These are phyloP conservation scores for Aurelia aurita complex sp. Pacific DNA, from an alignment of 30 jellyfish, hydroid and myxozoan species.

Conservation along the genomic window DNA sequence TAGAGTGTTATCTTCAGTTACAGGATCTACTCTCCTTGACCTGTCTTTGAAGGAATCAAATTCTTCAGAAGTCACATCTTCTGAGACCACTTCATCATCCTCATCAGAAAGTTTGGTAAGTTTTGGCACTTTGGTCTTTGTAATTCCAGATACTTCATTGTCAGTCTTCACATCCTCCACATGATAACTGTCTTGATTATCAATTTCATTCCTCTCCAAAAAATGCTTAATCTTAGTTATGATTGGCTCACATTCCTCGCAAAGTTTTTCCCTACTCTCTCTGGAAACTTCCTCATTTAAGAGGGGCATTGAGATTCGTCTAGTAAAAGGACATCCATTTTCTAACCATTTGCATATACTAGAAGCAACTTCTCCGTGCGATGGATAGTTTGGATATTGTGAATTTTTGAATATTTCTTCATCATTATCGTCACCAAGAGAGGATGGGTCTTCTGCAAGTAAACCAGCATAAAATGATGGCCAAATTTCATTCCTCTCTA, in stretches of 20 bases:
- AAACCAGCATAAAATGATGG: conserved; percentile 10
- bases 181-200: background rate
- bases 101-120: background rate
- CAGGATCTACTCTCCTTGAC: no score
- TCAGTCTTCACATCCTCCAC: background rate
- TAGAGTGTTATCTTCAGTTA: no score
- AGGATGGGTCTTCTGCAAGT: no score
- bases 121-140: background rate
- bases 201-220: background rate
- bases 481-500: conserved; percentile 74
- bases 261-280: conserved; percentile 19
- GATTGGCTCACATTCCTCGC: conserved; percentile 16
- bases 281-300: conserved; percentile 40
- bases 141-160: background rate
- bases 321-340: conserved; percentile 19
- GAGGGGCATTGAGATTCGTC: conserved; percentile 3
- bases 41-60: no score
- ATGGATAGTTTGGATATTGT: conserved; percentile 45
- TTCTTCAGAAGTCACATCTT: background rate
- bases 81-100: background rate
- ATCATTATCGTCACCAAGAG: no score
- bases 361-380: background rate
- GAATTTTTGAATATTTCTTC: background rate
- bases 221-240: background rate
- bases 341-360: conserved; percentile 17